These are phyloP conservation scores for Polypedilum pembai DNA, from an alignment of 1,140 invertebrate species.

Conservation along the genomic window DNA sequence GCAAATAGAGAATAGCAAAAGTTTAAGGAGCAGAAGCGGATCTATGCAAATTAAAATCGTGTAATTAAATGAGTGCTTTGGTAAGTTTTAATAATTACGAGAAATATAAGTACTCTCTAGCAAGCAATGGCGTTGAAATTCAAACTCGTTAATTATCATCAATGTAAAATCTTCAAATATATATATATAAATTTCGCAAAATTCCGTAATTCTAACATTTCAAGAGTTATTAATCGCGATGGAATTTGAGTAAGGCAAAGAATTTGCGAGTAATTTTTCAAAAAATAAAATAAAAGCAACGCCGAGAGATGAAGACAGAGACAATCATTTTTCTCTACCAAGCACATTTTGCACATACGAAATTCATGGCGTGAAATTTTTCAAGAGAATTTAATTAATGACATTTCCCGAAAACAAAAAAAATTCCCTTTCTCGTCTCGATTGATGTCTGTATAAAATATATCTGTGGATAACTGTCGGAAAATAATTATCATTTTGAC, in stretches of 20 bases:
- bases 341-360: not conserved
- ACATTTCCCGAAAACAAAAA: not conserved
- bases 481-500: not conserved
- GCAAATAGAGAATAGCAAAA: too few species aligned
- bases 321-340: not conserved
- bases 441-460: not conserved
- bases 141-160: slow-evolving; percentile 10
- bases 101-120: too few species aligned
- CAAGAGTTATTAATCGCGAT: not conserved
- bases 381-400: slow-evolving; percentile 15
- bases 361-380: not conserved
- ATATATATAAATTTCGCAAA: not conserved
- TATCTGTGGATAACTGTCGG: not conserved
- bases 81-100: too few species aligned
- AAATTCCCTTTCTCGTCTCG: not conserved
- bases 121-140: not conserved
- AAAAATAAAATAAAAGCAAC: not conserved
- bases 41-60: too few species aligned
- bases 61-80: too few species aligned
- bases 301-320: not conserved
- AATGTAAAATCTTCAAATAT: not conserved
- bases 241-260: not conserved
- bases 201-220: slow-evolving; percentile 12
- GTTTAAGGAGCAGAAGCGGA: too few species aligned
- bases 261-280: not conserved